Conservation (phyloP, 2,888 invertebrate species). For the Lasioglossum vierecki region DNA sequence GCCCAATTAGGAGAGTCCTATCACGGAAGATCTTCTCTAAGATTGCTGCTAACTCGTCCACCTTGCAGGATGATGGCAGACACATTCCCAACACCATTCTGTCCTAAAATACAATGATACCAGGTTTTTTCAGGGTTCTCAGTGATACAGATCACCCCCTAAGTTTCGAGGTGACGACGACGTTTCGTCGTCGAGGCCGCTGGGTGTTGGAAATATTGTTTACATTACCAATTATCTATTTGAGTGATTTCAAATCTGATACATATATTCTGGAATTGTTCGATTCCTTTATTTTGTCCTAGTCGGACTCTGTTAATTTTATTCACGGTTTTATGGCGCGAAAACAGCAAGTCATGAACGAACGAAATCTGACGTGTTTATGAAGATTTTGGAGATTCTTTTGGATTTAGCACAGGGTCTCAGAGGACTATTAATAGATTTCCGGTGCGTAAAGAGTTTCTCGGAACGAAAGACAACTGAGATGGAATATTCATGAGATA, state of each 20-base stretch:
- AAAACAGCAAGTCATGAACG: background rate
- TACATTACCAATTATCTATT: too few relatives aligned
- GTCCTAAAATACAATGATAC: slow-evolving; percentile 78
- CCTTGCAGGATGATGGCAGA: slow-evolving; percentile 84
- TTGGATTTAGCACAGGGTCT: background rate
- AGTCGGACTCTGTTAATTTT: background rate
- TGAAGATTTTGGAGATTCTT: background rate
- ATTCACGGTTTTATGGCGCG: background rate
- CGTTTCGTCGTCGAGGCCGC: background rate
- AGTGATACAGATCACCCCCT: background rate
- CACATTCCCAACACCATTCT: slow-evolving; percentile 85
- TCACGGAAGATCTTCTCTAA: slow-evolving; percentile 78
- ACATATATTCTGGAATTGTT: too few relatives aligned
- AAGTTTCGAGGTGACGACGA: background rate
- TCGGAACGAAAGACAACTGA: background rate
- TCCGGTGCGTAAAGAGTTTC: background rate
- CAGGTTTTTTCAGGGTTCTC: background rate
- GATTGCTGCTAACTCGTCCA: slow-evolving; percentile 78
- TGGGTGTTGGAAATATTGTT: background rate
- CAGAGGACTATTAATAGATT: too few relatives aligned
- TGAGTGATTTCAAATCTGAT: too few relatives aligned
- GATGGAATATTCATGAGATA: background rate
- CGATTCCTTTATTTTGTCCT: background rate
- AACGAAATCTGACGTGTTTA: background rate
- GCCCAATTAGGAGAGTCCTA: slow-evolving; percentile 77